Base-by-base conservation (phyloP, 1,140 invertebrate species). In the Sarcophaga peregrina region DNA sequence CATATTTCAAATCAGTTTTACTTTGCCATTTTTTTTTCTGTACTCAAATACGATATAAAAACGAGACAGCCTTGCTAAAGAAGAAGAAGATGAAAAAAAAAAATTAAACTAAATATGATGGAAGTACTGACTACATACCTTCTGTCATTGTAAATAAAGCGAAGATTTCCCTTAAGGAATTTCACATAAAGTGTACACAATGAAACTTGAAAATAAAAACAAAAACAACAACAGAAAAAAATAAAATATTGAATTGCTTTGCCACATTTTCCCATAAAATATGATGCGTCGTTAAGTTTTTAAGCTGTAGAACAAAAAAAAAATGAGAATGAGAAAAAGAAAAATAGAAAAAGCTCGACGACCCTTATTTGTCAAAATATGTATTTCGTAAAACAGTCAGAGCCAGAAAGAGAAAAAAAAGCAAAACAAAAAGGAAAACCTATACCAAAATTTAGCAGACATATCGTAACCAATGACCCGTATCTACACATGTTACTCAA, bases 391-490 rank as follows among this genome's bases (percentile, higher is more conserved):
- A 37, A 37, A 37, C 25, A 37, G 25, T 37, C 25, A 37, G 25
- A 37, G n/a, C n/a, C n/a, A n/a, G n/a, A n/a, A n/a, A n/a, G 25
- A 37, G 4, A 37, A 1, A 1, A 37, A 37, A 37, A 37, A 37
- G 4, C 25, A 37, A 37, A 37, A 37, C 1, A 37, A 68, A 25
- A 68, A 68, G 17, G 20, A 68, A 68, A 20, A 68, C 5, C 20
- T 68, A 25, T 68, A 58, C 15, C n/a, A n/a, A n/a, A 7, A 68
- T 68, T 68, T n/a, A 20, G 17, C 62, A 68, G 62, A 68, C 62
- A 68, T 20, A 68, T 68, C 62, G 20, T 68, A 68, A 68, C 62
- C 62, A 68, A 68, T 68, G 62, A 68, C n/a, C 17, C 62, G 62
- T 68, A 68, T 17, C 17, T 68, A 20, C n/a, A 17, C n/a, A 68